Conservation (phyloP, 2,797 vertebrate species). For the Discoglossus pictus region DNA sequence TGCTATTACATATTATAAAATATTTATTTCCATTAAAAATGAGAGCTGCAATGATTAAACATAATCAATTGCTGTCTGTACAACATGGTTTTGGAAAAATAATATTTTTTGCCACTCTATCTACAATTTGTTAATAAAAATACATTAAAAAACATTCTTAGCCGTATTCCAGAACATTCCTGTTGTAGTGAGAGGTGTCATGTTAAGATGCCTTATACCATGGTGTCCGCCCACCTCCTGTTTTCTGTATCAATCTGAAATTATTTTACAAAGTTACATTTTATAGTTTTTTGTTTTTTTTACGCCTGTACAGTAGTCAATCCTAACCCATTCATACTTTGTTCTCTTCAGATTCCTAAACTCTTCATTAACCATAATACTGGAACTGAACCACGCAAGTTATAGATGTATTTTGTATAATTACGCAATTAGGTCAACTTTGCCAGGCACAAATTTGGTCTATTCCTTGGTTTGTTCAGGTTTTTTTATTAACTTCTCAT, state of each 20-base stretch:
- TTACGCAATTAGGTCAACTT: conserved; percentile 74
- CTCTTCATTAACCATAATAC: conserved; percentile 30
- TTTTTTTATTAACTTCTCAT: conserved; percentile 64
- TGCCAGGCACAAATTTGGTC: conserved; percentile 76
- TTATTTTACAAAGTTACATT: conserved; percentile 71
- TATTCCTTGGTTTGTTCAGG: conserved; percentile 77
- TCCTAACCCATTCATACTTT: conserved; percentile 45
- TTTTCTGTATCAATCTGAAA: conserved; percentile 67
- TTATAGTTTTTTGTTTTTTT: conserved; percentile 60
- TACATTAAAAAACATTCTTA: too few species aligned
- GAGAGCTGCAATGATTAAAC: too few species aligned
- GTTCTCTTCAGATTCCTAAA: conserved; percentile 14
- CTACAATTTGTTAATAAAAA: too few species aligned
- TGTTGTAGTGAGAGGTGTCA: too few species aligned
- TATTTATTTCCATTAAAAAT: too few species aligned
- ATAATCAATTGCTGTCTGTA: too few species aligned
- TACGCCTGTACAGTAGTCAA: conserved; percentile 67
- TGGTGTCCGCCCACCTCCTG: too few species aligned
- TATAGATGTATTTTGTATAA: conserved; percentile 75
- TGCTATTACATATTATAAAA: too few species aligned
- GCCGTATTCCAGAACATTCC: too few species aligned
- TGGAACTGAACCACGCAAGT: conserved; percentile 68
- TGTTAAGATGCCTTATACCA: too few species aligned
- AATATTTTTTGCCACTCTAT: too few species aligned
- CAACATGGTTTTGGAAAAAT: too few species aligned